These are phyloP conservation scores for Lasioglossum malachurum DNA, from an alignment of 2,888 invertebrate genomes.

Conservation along the genomic window DNA sequence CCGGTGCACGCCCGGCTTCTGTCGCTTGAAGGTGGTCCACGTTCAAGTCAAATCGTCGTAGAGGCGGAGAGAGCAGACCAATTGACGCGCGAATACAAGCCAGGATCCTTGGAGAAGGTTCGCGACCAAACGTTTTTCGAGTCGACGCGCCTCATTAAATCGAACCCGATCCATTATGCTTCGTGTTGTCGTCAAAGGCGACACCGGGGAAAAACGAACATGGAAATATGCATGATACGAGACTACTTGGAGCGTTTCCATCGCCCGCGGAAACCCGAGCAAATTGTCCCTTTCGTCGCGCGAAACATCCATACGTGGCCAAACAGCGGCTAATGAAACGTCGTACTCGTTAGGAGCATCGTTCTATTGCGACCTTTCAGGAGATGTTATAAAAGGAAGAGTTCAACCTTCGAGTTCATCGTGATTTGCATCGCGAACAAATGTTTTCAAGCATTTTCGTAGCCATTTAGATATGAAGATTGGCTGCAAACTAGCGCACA, in stretches of 20 bases:
- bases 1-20: constrained; percentile 36
- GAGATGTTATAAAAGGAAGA: neutral
- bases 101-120: constrained; percentile 20
- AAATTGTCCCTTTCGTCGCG: constrained; percentile 56
- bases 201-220: neutral
- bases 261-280: constrained; percentile 27
- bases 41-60: constrained; percentile 69
- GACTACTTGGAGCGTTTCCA: neutral
- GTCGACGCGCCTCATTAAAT: constrained; percentile 56
- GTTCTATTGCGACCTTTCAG: neutral
- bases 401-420: neutral
- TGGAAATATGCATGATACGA: constrained; percentile 28
- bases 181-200: constrained; percentile 20
- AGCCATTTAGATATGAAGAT: neutral
- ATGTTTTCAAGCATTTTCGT: neutral
- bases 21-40: constrained; percentile 39
- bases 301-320: constrained; percentile 19
- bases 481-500: too few species aligned
- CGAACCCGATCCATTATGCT: constrained; percentile 44
- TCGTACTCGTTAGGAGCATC: neutral
- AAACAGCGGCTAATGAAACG: neutral
- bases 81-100: constrained; percentile 46
- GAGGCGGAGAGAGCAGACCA: constrained; percentile 65
- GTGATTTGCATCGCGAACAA: neutral
- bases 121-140: constrained; percentile 37